These are phyloP conservation scores for Enteromius argenteus DNA, from an alignment of 2,797 vertebrate genomes.

Conservation along the genomic window DNA sequence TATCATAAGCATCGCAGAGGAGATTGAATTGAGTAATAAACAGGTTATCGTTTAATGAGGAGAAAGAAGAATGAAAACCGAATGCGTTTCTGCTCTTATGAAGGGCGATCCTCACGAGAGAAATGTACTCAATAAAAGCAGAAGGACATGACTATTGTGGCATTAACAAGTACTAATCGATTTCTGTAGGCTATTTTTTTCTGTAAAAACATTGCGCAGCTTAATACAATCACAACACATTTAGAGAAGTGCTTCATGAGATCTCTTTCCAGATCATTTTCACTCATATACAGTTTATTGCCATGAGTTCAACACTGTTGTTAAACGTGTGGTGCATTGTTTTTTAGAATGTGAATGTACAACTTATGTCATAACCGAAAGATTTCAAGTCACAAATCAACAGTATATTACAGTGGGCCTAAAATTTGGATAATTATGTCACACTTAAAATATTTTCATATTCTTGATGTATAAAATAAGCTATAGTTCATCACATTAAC, in stretches of 20 bases:
- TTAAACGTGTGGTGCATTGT: background rate
- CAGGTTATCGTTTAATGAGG: slow-evolving; percentile 51
- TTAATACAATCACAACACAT: background rate
- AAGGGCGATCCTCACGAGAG: slow-evolving; percentile 6
- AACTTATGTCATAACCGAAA: background rate
- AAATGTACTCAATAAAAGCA: slow-evolving; percentile 26
- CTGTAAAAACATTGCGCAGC: background rate
- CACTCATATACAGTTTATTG: background rate
- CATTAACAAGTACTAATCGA: slow-evolving; percentile 12
- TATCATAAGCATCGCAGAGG: slow-evolving; percentile 47
- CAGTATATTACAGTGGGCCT: background rate
- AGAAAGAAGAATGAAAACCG: slow-evolving; percentile 38
- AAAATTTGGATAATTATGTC: background rate
- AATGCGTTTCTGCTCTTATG: slow-evolving; percentile 27
- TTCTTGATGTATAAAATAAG: background rate
- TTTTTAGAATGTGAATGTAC: background rate
- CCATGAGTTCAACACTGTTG: no score
- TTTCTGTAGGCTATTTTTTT: background rate
- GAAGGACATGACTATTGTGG: slow-evolving; percentile 25
- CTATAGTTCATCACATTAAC: background rate
- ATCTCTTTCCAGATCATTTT: background rate
- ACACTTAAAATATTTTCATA: background rate
- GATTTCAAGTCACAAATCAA: background rate
- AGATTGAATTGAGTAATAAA: slow-evolving; percentile 57
- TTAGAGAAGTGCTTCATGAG: background rate